phyloP scores from a whole-genome alignment of 2,888 invertebrate genomes.

The Ornithoptera alexandrae region DNA sequence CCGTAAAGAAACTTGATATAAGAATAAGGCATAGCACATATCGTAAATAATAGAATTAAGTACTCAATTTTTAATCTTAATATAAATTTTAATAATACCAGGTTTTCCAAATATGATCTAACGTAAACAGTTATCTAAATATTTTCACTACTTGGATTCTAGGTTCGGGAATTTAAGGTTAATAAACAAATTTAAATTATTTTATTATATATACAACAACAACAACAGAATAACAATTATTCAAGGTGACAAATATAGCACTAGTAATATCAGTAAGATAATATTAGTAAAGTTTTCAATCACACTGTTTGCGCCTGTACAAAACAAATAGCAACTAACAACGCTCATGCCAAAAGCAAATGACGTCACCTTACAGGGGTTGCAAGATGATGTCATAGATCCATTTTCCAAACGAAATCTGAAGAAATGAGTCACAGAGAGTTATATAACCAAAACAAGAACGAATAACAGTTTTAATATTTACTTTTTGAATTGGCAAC shows the following conservation, averaged over 20 bases:
- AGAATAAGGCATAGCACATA: neutral
- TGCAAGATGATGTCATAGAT: slow-evolving; percentile 55
- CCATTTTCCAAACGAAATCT: slow-evolving; percentile 41
- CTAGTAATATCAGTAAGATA: no score
- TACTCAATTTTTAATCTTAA: neutral
- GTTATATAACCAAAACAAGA: slow-evolving; percentile 50
- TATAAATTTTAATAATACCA: neutral
- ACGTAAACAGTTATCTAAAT: no score
- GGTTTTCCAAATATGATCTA: no score
- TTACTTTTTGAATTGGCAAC: slow-evolving; percentile 21
- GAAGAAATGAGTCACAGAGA: slow-evolving; percentile 62
- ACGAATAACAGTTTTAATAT: slow-evolving; percentile 14
- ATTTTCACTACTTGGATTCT: no score
- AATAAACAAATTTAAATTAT: no score
- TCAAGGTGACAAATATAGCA: no score
- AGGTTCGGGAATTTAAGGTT: no score
- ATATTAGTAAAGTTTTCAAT: neutral
- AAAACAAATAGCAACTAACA: slow-evolving; percentile 35
- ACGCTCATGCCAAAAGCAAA: slow-evolving; percentile 34
- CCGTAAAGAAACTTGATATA: neutral
- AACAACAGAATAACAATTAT: no score
- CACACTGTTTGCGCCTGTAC: slow-evolving; percentile 36
- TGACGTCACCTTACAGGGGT: slow-evolving; percentile 67
- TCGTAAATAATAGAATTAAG: neutral
- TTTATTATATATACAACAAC: no score